A percentile compares a stretch with the other conserved stretches of the same genome.
These are phyloP conservation scores for Drymonia ruficornis DNA, from an alignment of 2,888 invertebrate species.

Conservation along the genomic window DNA sequence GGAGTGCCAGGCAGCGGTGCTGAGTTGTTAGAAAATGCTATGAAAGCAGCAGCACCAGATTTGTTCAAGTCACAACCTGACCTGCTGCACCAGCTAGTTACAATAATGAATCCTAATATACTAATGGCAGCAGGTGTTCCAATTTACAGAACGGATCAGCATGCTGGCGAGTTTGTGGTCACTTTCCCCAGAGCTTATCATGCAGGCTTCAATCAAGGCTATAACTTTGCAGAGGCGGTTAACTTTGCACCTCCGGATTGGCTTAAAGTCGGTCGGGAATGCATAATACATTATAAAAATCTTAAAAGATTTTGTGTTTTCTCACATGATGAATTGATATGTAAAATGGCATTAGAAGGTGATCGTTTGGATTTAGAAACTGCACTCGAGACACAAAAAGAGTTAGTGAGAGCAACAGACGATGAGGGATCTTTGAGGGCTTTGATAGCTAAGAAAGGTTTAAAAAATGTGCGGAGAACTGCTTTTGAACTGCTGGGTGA, in stretches of 20 bases:
- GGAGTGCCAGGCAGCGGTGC: slow-evolving; percentile 90
- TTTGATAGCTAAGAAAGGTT: slow-evolving; percentile 75
- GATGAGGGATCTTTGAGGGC: slow-evolving; percentile 72
- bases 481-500: slow-evolving; percentile 89
- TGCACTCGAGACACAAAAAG: slow-evolving; percentile 88
- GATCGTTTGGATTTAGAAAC: slow-evolving; percentile 87
- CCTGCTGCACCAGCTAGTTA: slow-evolving; percentile 91
- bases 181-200: slow-evolving; percentile 93
- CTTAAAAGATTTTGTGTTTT: slow-evolving; percentile 90
- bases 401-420: slow-evolving; percentile 86
- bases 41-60: slow-evolving; percentile 89
- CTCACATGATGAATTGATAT: slow-evolving; percentile 91
- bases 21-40: slow-evolving; percentile 88
- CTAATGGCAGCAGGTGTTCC: slow-evolving; percentile 86
- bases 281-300: slow-evolving; percentile 88
- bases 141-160: slow-evolving; percentile 87
- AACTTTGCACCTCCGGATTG: slow-evolving; percentile 93
- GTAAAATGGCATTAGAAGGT: slow-evolving; percentile 89
- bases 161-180: slow-evolving; percentile 92
- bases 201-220: slow-evolving; percentile 92
- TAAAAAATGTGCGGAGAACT: slow-evolving; percentile 85
- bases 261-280: slow-evolving; percentile 88
- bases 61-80: slow-evolving; percentile 90
- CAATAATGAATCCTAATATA: slow-evolving; percentile 91
- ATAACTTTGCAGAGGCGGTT: slow-evolving; percentile 94